These are phyloP conservation scores for Anomalospiza imberbis DNA, from an alignment of 2,797 vertebrate genomes.

Conservation along the genomic window DNA sequence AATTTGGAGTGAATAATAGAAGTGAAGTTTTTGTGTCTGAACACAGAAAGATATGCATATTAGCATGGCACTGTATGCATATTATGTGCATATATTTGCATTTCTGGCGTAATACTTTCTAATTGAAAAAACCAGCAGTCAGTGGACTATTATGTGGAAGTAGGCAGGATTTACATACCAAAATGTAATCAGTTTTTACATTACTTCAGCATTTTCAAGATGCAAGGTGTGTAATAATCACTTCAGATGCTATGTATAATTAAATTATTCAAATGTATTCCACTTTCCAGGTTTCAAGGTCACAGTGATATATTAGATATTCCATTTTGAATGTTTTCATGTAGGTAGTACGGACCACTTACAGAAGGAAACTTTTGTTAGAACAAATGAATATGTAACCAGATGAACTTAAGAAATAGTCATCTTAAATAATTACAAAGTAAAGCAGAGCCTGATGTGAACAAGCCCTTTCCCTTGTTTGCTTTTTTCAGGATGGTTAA, in stretches of 20 bases:
- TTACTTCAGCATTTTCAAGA: background rate
- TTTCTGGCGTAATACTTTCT: background rate
- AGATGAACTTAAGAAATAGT: background rate
- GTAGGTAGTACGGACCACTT: background rate
- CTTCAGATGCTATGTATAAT: background rate
- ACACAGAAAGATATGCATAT: background rate
- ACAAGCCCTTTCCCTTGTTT: background rate
- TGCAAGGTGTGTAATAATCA: background rate
- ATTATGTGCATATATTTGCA: background rate
- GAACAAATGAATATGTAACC: background rate
- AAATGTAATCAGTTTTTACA: background rate
- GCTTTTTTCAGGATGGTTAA: background rate
- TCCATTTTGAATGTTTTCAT: background rate
- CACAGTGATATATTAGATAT: background rate
- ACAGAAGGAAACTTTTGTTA: background rate
- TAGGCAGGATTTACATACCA: background rate
- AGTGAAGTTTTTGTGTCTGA: background rate
- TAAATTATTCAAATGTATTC: conserved; percentile 55
- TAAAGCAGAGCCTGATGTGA: background rate
- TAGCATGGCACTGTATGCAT: background rate
- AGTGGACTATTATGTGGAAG: background rate
- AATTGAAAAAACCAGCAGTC: background rate
- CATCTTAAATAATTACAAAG: background rate
- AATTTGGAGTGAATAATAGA: background rate
- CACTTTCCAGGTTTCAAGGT: conserved; percentile 44